A percentile compares a stretch with the other conserved stretches of the same genome.
phyloP scores from a whole-genome alignment of 2,797 vertebrate genomes.

The Notolepis coatsorum region DNA sequence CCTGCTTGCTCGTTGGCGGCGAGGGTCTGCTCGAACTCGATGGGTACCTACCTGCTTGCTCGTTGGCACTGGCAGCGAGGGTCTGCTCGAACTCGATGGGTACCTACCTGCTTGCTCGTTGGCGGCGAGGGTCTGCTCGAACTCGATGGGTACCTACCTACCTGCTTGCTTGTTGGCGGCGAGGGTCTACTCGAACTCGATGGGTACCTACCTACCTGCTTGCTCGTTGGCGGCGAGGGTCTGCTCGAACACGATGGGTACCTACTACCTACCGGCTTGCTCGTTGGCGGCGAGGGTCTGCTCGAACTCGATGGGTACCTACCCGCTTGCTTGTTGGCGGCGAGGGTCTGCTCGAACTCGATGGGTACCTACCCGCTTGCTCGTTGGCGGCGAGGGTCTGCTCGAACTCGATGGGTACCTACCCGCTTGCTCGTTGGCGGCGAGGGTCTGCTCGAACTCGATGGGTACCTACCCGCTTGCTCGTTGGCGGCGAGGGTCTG shows the following conservation, averaged over 20 bases:
- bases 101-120: slow-evolving; percentile 97
- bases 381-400: no score
- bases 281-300: no score
- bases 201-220: no score
- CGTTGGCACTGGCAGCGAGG: slow-evolving; percentile 95
- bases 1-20: slow-evolving; percentile 91
- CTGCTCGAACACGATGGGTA: background rate
- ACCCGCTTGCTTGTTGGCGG: no score
- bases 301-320: no score
- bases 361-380: no score
- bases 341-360: no score
- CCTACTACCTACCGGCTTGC: no score
- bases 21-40: slow-evolving; percentile 89
- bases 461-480: slow-evolving; percentile 95
- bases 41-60: slow-evolving; percentile 96
- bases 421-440: slow-evolving; percentile 91
- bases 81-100: slow-evolving; percentile 98
- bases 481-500: slow-evolving; percentile 98
- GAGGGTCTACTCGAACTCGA: slow-evolving; percentile 96
- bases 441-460: slow-evolving; percentile 90
- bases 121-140: slow-evolving; percentile 96
- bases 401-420: no score
- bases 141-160: slow-evolving; percentile 97
- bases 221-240: no score
- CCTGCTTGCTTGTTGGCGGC: slow-evolving; percentile 98